Conservation (phyloP, 2,888 invertebrate genomes). For the Drosophila setosimentum region DNA sequence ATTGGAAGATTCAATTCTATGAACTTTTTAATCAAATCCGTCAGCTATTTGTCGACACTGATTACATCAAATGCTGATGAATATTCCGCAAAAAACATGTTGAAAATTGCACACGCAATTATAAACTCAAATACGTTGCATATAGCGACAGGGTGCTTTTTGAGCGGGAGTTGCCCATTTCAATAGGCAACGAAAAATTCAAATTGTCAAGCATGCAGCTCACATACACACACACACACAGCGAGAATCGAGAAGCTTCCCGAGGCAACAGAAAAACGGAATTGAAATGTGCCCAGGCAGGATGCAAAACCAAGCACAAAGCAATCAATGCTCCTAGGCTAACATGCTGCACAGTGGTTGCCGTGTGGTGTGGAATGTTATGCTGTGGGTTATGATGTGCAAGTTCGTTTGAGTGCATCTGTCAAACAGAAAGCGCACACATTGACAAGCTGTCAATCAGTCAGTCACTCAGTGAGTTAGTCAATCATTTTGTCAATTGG, state of each 20-base stretch:
- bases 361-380: not conserved
- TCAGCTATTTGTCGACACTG: constrained; percentile 32
- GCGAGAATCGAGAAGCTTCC: not conserved
- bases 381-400: not conserved
- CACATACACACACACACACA: constrained; percentile 41
- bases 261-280: constrained; percentile 39
- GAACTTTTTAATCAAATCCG: constrained; percentile 12
- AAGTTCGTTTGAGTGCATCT: constrained; percentile 5
- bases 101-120: constrained; percentile 53
- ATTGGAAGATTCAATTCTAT: constrained; percentile 7
- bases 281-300: constrained; percentile 45
- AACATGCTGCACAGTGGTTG: not conserved
- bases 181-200: constrained; percentile 56
- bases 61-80: constrained; percentile 26
- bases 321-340: constrained; percentile 45
- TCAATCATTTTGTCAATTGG: constrained; percentile 27
- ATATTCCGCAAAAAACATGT: constrained; percentile 8
- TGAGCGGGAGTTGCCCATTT: constrained; percentile 3
- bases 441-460: constrained; percentile 47
- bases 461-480: constrained; percentile 24
- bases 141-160: not conserved
- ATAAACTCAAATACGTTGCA: constrained; percentile 42
- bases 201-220: constrained; percentile 69
- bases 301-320: constrained; percentile 39
- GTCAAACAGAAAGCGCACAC: constrained; percentile 32